Evolutionary conservation across 2,113 vertebrate genomes (phyloP), one percentile per base, ranked within the genome.

Genomic region (Elephantulus edwardii): DNA sequence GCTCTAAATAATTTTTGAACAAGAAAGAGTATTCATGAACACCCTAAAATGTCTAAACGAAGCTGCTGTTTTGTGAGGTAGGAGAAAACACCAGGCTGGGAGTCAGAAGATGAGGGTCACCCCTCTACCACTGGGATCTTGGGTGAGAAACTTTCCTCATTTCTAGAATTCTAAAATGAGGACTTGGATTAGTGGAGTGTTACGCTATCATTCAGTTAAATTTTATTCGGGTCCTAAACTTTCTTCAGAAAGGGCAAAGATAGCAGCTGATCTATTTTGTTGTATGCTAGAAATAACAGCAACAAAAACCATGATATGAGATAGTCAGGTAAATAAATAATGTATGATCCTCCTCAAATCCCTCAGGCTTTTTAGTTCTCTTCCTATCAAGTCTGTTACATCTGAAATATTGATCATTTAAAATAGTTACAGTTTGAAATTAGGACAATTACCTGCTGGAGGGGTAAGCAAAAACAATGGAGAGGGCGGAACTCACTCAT

Each of bases 141-240:
- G n/a, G n/a, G n/a, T n/a, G n/a, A 86, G 48, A 33, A 16, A 62
- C 83, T 68, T 81, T 20, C 75, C 50, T 75, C 33, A 20, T 60
- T 85, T 52, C 85, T 56, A 70, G 58, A 70, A 91, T 72, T 89
- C 70, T 82, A 66, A 91, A 92, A 80, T n/a, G 10, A 91, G 46
- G 42, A 30, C 13, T 82, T 83, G 42, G 89, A n/a, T 78, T 72
- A 50, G 46, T 22, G 16, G 58, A 89, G 35, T 19, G 35, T 62
- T 86, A 88, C 62, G 46, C 68, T 58, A 94, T 85, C 71, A 89
- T 90, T 80, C 0, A 13, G 28, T 62, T 88, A 78, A 68, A 90
- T 52, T 89, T 92, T 40, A 83, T 71, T 48, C 82, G 44, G 50
- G 72, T 48, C 89, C 60, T 68, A n/a, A 42, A 83, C 6, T 82